Conservation (phyloP, 1,140 invertebrate genomes). For the Linepithema humile region DNA sequence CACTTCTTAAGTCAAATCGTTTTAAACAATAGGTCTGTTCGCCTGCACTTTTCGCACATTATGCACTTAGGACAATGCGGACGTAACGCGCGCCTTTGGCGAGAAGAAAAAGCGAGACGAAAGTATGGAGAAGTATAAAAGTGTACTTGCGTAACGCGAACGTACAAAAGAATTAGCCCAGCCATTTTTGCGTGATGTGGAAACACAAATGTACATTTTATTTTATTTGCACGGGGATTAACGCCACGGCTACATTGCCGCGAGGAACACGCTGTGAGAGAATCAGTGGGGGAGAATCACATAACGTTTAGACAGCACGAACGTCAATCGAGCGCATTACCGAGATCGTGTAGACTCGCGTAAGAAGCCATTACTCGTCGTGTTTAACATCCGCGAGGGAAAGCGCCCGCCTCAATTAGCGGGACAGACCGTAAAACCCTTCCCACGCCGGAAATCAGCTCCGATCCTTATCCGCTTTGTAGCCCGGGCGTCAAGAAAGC, state of each 20-base stretch:
- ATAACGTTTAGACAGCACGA: conserved; percentile 21
- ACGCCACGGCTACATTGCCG: not conserved
- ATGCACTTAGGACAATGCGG: not conserved
- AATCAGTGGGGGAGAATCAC: not conserved
- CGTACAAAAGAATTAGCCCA: not conserved
- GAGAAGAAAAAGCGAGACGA: not conserved
- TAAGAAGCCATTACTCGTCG: conserved; percentile 46
- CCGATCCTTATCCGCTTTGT: conserved; percentile 64
- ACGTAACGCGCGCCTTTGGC: not conserved
- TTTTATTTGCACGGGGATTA: conserved; percentile 15
- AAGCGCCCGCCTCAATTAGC: conserved; percentile 51
- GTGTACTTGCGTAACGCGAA: not conserved
- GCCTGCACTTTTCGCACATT: not conserved
- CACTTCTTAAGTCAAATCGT: not conserved
- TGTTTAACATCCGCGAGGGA: conserved; percentile 46
- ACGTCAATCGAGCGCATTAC: conserved; percentile 44
- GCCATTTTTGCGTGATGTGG: not conserved
- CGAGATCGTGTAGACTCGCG: conserved; percentile 27
- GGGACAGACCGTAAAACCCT: conserved; percentile 54
- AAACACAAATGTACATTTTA: not conserved
- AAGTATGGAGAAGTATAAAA: not conserved
- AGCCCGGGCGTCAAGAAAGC: conserved; percentile 38
- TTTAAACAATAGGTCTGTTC: not conserved
- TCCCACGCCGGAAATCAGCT: conserved; percentile 56
- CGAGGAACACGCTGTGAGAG: not conserved